Base-by-base conservation (phyloP, 1,140 invertebrate genomes). In the Trichomalopsis sarcophagae region DNA sequence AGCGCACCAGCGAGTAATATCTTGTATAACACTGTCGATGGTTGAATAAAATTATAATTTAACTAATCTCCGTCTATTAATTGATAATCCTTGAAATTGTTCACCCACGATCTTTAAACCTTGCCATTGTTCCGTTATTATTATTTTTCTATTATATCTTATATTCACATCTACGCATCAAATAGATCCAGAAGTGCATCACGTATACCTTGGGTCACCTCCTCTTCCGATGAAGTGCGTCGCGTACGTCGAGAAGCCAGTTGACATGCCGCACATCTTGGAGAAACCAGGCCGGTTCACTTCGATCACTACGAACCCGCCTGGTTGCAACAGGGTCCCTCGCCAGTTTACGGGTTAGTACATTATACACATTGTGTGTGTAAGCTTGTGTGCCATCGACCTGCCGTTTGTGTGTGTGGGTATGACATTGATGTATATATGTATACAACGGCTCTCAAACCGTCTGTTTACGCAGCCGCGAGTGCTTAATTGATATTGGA, bases 201-300 rank as follows among this genome's bases (percentile, higher is more conserved):
- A 90, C 50, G 91, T 92, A 4, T 92, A 91, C 62, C 47, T 91
- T 9, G 82, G 90, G 7, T 87, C 89, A 21, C 91, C 91, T 0
- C 55, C 55, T 40, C 81, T 90, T 30, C 86, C 90, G 10, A 88
- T 91, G 36, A 91, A 90, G 84, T 92, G 92, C 40, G 88, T 93
- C 5, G 91, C 91, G 83, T 92, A 91, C 80, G 88, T 92, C 2
- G 91, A 93, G 81, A 91, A 92, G 84, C 92, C 92, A 17, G 88
- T 93, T 66, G 92, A 87, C 87, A 88, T 92, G 13, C 89, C 91
- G 82, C 92, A 86, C 79, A 88, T 92, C 74, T 81, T 91, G 36
- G 91, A 92, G 81, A 90, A 89, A 81, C 88, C 91, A 76, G 84
- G 87, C 84, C 89, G 13, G 76, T 86, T 36, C 88, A 89, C 17